Evolutionary conservation across 1,140 invertebrate genomes (phyloP), one percentile per base, ranked within the genome.

Genomic region (Rhagoletis pomonella): DNA sequence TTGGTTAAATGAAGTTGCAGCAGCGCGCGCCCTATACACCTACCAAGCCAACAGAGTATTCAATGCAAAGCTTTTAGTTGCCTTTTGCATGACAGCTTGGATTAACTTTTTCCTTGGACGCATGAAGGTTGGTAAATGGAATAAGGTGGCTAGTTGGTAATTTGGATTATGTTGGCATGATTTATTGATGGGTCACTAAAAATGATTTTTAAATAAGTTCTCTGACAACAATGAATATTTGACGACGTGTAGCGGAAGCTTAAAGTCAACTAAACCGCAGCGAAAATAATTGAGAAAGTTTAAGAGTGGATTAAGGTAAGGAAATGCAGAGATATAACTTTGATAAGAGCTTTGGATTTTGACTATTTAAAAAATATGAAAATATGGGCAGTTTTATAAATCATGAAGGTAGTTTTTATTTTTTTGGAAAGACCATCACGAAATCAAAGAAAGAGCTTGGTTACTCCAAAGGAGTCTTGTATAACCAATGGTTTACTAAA

Each of bases 1-100:
- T 81, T 81, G 73, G 73, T 29, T 81, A 81, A 81, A 81, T 81
- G 73, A 81, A 81, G 73, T 81, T 81, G 73, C 50, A 19, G 73
- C 9, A 55, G 42, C n/a, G 6, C n/a, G n/a, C n/a, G n/a, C n/a
- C n/a, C n/a, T n/a, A n/a, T n/a, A n/a, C n/a, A n/a, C n/a, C n/a
- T n/a, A n/a, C 19, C 44, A 81, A 55, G 5, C 29, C 50, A 81
- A 42, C 50, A 55, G 4, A 42, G 6, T 19, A 81, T 81, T 81
- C 73, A 81, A 81, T 81, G 73, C 39, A 29, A 81, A 55, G 73
- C 67, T 81, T 81, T 81, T 81, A 81, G 73, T 47, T 7, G 50
- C 19, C 6, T 58, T 81, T 55, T 10, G 50, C 44, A n/a, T 55
- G 73, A 12, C 73, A 81, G 73, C 73, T 3, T 55, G 73, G 73